phyloP scores from a whole-genome alignment of 2,113 vertebrate species.

The Myotis lucifugus region DNA sequence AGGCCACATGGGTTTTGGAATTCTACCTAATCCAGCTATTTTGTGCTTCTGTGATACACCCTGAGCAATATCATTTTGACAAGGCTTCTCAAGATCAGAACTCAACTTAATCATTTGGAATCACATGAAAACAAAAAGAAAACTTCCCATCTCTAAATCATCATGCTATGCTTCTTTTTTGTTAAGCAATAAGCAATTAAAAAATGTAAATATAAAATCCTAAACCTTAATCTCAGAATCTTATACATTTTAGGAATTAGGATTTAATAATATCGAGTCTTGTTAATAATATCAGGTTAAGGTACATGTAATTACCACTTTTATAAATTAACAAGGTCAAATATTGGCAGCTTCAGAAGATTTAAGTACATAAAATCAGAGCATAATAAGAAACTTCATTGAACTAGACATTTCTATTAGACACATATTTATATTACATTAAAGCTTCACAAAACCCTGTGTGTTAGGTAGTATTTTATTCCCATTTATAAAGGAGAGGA shows the following conservation, averaged over 20 bases:
- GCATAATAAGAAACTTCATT: conserved; percentile 38
- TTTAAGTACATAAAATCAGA: conserved; percentile 42
- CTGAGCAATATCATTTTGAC: neutral
- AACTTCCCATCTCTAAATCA: neutral
- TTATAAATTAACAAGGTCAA: conserved; percentile 6
- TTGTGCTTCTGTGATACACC: neutral
- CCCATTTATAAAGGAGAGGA: neutral
- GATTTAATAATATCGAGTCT: neutral
- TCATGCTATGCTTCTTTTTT: neutral
- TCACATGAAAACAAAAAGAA: neutral
- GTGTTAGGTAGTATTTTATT: neutral
- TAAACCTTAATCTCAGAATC: neutral
- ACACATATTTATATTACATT: neutral
- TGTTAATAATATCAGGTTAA: conserved; percentile 22
- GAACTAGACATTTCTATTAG: conserved; percentile 5
- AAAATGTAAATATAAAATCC: neutral
- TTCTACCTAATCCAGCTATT: neutral
- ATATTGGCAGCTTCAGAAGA: conserved; percentile 13
- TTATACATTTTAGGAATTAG: neutral
- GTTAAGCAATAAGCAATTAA: neutral
- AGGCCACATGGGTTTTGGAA: neutral
- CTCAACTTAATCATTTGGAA: neutral
- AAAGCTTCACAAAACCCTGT: neutral
- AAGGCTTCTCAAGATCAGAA: neutral
- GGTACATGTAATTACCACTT: conserved; percentile 15